Conservation (phyloP, 2,797 vertebrate genomes). For the Eidolon dupreanum region DNA sequence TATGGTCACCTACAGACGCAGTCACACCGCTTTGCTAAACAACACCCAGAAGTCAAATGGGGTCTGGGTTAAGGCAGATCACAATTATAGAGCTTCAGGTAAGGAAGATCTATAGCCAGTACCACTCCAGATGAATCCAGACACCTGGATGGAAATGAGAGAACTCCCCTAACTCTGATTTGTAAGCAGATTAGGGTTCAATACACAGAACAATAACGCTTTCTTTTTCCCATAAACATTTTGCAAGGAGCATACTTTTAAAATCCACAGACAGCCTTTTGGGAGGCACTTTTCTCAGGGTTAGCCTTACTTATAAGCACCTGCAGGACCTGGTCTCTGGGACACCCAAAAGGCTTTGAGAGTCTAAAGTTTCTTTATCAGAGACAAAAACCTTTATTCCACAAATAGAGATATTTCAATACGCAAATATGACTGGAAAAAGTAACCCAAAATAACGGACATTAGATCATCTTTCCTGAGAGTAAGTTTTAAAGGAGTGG, state of each 20-base stretch:
- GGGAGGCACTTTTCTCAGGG: not conserved
- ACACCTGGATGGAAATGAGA: not conserved
- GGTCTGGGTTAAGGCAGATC: not conserved
- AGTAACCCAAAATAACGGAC: not conserved
- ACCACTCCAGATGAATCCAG: not conserved
- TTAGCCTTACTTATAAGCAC: not conserved
- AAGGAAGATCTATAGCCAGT: not conserved
- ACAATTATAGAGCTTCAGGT: not conserved
- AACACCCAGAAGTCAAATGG: not conserved
- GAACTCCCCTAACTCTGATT: not conserved
- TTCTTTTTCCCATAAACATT: not conserved
- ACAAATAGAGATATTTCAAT: not conserved
- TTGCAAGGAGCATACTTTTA: not conserved
- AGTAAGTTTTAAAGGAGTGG: not conserved
- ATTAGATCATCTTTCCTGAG: not conserved
- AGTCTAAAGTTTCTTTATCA: not conserved
- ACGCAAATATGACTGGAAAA: not conserved
- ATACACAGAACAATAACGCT: not conserved
- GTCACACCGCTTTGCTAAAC: not conserved
- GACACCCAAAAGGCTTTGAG: not conserved
- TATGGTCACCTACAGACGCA: not conserved
- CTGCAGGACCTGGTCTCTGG: not conserved
- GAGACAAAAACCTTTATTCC: not conserved
- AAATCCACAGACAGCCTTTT: not conserved
- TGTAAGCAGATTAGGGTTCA: not conserved